Conservation (phyloP, 2,113 vertebrate species). For the Catharus minimus region DNA sequence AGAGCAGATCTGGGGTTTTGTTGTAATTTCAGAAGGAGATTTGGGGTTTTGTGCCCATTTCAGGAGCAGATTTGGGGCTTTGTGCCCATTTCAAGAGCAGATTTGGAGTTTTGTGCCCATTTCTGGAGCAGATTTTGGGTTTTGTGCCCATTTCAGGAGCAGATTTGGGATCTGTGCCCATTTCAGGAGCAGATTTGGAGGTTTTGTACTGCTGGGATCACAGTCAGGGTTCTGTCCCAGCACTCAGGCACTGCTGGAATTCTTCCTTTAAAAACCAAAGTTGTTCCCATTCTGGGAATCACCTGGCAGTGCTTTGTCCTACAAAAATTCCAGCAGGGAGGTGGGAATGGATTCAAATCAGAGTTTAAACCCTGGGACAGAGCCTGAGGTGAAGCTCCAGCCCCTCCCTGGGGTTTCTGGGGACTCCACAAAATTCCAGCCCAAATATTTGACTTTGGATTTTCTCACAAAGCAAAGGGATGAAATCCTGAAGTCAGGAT, state of each 20-base stretch:
- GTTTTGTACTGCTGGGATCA: neutral
- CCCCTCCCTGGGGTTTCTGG: accelerated
- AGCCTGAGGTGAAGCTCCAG: neutral
- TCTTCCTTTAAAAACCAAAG: neutral
- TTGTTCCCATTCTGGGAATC: neutral
- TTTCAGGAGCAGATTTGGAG: too few relatives aligned
- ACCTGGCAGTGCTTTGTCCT: neutral
- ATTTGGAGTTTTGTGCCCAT: too few relatives aligned
- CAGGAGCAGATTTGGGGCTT: too few relatives aligned
- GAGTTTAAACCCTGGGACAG: neutral
- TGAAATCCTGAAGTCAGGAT: neutral
- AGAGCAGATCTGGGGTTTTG: too few relatives aligned
- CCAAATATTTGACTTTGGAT: neutral
- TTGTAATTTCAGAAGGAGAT: too few relatives aligned
- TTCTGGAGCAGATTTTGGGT: too few relatives aligned
- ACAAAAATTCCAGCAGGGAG: neutral
- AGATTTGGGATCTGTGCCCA: too few relatives aligned
- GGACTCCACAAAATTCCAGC: neutral
- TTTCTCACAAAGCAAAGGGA: neutral
- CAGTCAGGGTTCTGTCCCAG: neutral
- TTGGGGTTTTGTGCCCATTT: too few relatives aligned
- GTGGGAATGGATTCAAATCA: neutral
- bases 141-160: too few relatives aligned
- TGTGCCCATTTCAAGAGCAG: too few relatives aligned
- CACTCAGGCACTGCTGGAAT: neutral